Conservation (phyloP, 92 coral and sea anemone species). For the Umimayanthus chanpuru region DNA sequence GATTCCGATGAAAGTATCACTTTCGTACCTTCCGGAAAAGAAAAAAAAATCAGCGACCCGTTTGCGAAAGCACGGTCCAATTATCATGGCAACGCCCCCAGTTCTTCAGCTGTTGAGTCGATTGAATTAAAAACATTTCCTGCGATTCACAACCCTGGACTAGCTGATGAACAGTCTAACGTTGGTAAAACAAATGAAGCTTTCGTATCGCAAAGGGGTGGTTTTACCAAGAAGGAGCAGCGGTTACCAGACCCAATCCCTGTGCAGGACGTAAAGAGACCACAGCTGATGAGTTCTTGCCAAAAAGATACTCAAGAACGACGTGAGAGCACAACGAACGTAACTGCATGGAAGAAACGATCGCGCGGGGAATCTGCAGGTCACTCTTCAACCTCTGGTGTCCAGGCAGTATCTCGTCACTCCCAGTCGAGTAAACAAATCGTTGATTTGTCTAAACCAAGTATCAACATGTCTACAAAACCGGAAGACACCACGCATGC, state of each 20-base stretch:
- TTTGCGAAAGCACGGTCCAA: too few species aligned
- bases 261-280: background rate
- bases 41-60: background rate
- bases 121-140: background rate
- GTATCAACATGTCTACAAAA: background rate
- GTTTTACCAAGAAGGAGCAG: background rate
- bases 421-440: background rate
- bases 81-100: background rate
- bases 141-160: background rate
- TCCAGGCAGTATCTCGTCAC: background rate
- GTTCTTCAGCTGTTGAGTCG: background rate
- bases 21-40: background rate
- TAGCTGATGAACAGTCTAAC: background rate
- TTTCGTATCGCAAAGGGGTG: background rate
- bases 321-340: background rate
- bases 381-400: background rate
- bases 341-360: background rate
- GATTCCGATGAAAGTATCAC: constrained; percentile 14
- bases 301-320: background rate
- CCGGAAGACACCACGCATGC: background rate
- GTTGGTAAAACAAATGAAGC: constrained; percentile 9
- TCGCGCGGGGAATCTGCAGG: background rate
- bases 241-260: background rate
- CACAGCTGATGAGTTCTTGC: background rate
- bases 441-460: background rate